Evolutionary conservation across 2,888 invertebrate genomes (phyloP).

Genomic region (Caenorhabditis imperialis): DNA sequence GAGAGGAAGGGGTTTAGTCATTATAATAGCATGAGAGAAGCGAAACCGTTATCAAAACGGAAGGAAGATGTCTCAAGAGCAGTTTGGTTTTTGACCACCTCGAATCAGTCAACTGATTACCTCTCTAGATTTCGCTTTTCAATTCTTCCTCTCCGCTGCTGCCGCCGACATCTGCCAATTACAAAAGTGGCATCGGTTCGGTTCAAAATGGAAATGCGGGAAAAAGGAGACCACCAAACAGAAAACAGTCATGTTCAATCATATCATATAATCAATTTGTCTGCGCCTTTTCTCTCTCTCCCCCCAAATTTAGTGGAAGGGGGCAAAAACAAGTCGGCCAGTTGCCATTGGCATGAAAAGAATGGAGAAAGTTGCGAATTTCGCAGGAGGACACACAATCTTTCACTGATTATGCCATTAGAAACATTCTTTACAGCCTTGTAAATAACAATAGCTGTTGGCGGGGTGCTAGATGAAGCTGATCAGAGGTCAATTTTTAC

Average conservation of each 20-base stretch:
- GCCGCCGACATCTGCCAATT: constrained; percentile 6
- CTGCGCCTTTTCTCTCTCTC: constrained; percentile 5
- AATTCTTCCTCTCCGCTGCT: constrained; percentile 8
- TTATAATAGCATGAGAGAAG: too few relatives aligned
- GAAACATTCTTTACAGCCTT: not conserved
- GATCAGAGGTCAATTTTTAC: constrained; percentile 48
- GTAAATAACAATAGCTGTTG: not conserved
- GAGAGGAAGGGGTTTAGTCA: too few relatives aligned
- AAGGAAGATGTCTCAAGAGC: too few relatives aligned
- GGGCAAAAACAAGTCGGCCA: constrained; percentile 45
- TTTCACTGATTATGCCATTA: constrained; percentile 47
- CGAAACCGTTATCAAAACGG: too few relatives aligned
- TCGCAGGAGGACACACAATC: too few relatives aligned
- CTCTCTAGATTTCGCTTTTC: constrained; percentile 28
- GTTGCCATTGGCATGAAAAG: constrained; percentile 28
- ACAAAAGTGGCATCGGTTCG: too few relatives aligned
- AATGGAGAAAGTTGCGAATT: not conserved
- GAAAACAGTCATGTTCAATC: constrained; percentile 48
- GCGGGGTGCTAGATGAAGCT: constrained; percentile 13
- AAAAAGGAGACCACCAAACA: constrained; percentile 28
- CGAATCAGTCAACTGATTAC: constrained; percentile 47
- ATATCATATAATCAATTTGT: constrained; percentile 52
- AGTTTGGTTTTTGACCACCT: constrained; percentile 40
- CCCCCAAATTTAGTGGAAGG: too few relatives aligned
- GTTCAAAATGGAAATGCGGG: constrained; percentile 42